A percentile compares a stretch with the other conserved stretches of the same genome.
Evolutionary conservation across 2,888 invertebrate species (phyloP).

Genomic region (Plagodis dolabraria): DNA sequence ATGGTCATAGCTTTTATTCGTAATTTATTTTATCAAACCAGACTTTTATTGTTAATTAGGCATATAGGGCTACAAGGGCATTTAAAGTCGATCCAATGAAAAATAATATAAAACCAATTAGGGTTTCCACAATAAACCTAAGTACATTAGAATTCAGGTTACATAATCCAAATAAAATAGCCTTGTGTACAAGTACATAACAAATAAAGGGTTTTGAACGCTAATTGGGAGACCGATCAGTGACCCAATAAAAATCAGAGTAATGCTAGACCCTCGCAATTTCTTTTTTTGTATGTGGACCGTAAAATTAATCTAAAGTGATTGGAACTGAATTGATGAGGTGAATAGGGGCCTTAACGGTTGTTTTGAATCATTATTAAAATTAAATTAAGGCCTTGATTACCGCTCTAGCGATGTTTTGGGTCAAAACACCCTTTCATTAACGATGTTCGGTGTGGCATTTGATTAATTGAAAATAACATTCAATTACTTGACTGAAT

Average conservation of each 20-base stretch:
- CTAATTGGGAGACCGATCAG: slow-evolving; percentile 5
- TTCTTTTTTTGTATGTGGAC: neutral
- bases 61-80: no score
- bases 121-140: neutral
- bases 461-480: slow-evolving; percentile 1
- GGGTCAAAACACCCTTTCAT: neutral
- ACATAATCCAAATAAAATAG: neutral
- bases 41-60: no score
- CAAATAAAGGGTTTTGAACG: slow-evolving; percentile 23
- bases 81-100: no score
- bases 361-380: slow-evolving; percentile 16
- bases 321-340: slow-evolving; percentile 13
- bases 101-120: slow-evolving; percentile 7
- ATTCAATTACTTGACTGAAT: neutral
- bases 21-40: no score
- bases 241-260: slow-evolving; percentile 4
- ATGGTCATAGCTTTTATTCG: no score
- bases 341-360: neutral
- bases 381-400: slow-evolving; percentile 15
- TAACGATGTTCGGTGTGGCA: neutral
- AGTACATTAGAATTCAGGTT: neutral
- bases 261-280: neutral
- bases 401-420: slow-evolving; percentile 2
- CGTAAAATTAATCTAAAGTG: slow-evolving; percentile 11
- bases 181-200: slow-evolving; percentile 17